Evolutionary conservation across 2,888 invertebrate genomes (phyloP).

Genomic region (Drosophila yooni): DNA sequence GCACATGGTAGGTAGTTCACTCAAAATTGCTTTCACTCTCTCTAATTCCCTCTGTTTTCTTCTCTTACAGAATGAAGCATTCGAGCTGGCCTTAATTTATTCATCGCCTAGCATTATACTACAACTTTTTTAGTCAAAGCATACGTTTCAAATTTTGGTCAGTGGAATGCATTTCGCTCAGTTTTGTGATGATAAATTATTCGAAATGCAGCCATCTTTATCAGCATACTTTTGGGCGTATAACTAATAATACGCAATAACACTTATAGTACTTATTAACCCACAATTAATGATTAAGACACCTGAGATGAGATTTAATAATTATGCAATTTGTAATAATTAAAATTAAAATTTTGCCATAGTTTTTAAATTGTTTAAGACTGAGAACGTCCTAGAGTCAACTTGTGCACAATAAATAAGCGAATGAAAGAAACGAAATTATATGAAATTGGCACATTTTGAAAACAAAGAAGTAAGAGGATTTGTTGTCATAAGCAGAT

Average conservation of each 20-base stretch:
- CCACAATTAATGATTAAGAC: constrained; percentile 53
- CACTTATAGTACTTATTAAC: constrained; percentile 51
- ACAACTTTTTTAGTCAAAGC: constrained; percentile 72
- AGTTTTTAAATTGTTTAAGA: constrained; percentile 84
- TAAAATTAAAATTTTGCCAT: constrained; percentile 82
- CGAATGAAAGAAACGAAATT: constrained; percentile 42
- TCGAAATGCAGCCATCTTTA: constrained; percentile 71
- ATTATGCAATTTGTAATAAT: constrained; percentile 78
- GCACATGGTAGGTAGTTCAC: constrained; percentile 76
- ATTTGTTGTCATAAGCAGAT: constrained; percentile 71
- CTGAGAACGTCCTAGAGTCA: constrained; percentile 84
- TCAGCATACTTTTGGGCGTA: constrained; percentile 55
- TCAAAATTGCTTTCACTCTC: not conserved
- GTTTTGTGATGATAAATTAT: constrained; percentile 73
- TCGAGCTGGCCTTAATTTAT: constrained; percentile 66
- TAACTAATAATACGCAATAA: constrained; percentile 33
- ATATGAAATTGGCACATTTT: constrained; percentile 40
- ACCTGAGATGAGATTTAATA: constrained; percentile 68
- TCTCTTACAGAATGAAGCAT: constrained; percentile 68
- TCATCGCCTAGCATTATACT: constrained; percentile 65
- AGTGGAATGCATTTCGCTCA: constrained; percentile 71
- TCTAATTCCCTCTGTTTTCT: not conserved
- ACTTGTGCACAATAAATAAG: constrained; percentile 61
- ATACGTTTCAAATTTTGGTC: constrained; percentile 49
- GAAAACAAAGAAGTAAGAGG: constrained; percentile 34